Conservation (phyloP, 2,797 vertebrate species). For the Rhinoraja longicauda region DNA sequence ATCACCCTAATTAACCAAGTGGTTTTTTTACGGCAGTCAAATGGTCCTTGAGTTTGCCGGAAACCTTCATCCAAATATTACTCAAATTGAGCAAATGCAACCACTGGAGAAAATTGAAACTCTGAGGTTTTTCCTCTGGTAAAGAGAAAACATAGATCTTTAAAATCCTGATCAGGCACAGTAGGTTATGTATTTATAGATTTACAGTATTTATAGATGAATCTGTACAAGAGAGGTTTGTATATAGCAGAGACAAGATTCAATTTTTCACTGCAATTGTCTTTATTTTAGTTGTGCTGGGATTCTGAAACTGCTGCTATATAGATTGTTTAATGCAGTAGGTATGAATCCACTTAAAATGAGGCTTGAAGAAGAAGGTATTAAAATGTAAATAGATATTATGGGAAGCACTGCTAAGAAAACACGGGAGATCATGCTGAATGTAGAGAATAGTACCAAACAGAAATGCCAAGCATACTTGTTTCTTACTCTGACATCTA, state of each 20-base stretch:
- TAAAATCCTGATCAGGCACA: background rate
- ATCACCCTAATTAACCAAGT: too few species aligned
- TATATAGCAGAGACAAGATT: background rate
- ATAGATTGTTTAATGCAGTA: background rate
- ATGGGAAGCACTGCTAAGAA: background rate
- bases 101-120: background rate
- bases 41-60: background rate
- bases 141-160: background rate
- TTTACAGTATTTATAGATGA: background rate
- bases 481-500: background rate
- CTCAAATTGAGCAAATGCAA: background rate
- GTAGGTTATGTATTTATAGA: background rate
- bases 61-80: background rate
- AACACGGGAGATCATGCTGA: background rate
- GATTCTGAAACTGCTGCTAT: background rate
- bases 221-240: background rate
- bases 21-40: too few species aligned
- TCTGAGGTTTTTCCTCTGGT: background rate
- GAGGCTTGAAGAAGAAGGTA: background rate
- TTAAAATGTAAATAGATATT: background rate
- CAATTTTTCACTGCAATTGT: background rate
- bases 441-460: background rate
- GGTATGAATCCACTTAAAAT: background rate
- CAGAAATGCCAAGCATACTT: background rate
- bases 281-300: background rate